Evolutionary conservation across 2,113 vertebrate species (phyloP).

Genomic region (Arothron firmamentum): DNA sequence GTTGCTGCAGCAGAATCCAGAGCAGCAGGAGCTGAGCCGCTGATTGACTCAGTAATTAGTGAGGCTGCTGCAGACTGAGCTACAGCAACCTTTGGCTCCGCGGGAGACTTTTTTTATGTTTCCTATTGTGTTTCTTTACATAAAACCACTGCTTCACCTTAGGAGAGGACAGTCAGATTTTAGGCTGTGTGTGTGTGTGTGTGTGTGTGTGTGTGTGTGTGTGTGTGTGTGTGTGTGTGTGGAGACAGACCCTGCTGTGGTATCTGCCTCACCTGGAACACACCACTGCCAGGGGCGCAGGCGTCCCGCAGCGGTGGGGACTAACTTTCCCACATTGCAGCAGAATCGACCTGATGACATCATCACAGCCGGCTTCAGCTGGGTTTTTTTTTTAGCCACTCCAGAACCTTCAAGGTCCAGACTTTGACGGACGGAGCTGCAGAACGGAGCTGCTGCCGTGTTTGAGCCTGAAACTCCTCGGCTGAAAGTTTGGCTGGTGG

Average conservation of each 20-base stretch:
- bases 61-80: slow-evolving; percentile 7
- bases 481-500: slow-evolving; percentile 65
- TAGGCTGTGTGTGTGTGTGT: slow-evolving; percentile 11
- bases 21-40: too few relatives aligned
- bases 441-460: background rate
- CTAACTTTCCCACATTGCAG: slow-evolving; percentile 50
- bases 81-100: slow-evolving; percentile 21
- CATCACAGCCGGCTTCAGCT: slow-evolving; percentile 6
- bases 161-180: background rate
- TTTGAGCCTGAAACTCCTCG: slow-evolving; percentile 34
- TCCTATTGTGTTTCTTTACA: slow-evolving; percentile 31
- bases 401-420: background rate
- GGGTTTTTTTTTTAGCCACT: background rate
- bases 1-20: too few relatives aligned
- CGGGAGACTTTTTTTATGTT: slow-evolving; percentile 44
- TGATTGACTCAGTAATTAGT: background rate
- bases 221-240: background rate
- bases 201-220: background rate
- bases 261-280: slow-evolving; percentile 57
- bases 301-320: slow-evolving; percentile 59
- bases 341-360: slow-evolving; percentile 41
- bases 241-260: background rate
- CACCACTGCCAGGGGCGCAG: slow-evolving; percentile 59
- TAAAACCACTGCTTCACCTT: background rate
- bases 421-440: background rate